phyloP scores from a whole-genome alignment of 2,888 invertebrate genomes.

The Sicus ferrugineus region DNA sequence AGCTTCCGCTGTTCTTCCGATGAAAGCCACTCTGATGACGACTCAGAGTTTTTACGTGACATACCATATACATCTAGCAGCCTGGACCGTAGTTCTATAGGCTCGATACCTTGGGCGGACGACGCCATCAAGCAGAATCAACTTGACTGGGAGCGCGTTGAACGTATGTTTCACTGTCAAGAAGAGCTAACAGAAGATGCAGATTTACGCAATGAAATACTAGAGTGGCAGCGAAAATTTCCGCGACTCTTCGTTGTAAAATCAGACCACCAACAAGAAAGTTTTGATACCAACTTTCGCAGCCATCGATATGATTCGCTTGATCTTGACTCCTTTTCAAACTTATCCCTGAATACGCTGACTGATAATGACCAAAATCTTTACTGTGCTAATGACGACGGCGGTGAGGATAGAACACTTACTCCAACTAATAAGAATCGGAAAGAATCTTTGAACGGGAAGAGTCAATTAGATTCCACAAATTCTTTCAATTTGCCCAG shows the following conservation, averaged over 20 bases:
- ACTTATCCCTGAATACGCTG: conserved; percentile 54
- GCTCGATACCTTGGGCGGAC: conserved; percentile 65
- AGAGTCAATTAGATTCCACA: neutral
- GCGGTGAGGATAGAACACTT: neutral
- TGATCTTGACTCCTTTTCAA: conserved; percentile 52
- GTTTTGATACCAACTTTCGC: conserved; percentile 42
- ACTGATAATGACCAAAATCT: conserved; percentile 38
- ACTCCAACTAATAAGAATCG: neutral
- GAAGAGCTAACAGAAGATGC: conserved; percentile 50
- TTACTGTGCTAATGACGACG: conserved; percentile 47
- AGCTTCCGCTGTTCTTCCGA: conserved; percentile 37
- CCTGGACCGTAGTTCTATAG: conserved; percentile 61
- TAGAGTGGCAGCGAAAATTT: conserved; percentile 62
- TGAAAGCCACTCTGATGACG: conserved; percentile 48
- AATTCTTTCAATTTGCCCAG: neutral
- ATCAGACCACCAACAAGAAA: conserved; percentile 40
- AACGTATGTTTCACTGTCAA: conserved; percentile 58
- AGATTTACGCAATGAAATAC: conserved; percentile 59
- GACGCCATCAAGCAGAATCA: conserved; percentile 64
- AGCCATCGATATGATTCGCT: conserved; percentile 33
- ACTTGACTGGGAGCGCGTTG: conserved; percentile 62
- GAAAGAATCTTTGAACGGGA: no score
- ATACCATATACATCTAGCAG: conserved; percentile 61
- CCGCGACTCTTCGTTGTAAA: conserved; percentile 48
- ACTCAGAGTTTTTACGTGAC: conserved; percentile 57